Percentiles rank a stretch among this genome's conserved stretches.
Evolutionary conservation across 2,113 vertebrate species (phyloP).

Genomic region (Tonatia bakeri): DNA sequence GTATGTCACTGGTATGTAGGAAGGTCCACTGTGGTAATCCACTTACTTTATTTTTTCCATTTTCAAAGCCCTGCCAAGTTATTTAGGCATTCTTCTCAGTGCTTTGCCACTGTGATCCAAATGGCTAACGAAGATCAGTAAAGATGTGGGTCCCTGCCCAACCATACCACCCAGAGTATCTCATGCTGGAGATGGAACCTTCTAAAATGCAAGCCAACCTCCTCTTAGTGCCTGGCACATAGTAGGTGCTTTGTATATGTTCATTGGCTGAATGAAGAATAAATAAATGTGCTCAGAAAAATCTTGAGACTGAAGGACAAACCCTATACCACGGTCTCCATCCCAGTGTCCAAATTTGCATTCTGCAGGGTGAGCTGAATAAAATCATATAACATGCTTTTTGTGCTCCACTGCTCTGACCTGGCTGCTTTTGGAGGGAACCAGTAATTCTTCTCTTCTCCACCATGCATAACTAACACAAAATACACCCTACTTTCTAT

Average conservation of each 20-base stretch:
- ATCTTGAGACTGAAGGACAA: background rate
- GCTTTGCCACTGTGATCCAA: background rate
- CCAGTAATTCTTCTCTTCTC: background rate
- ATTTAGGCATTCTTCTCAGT: background rate
- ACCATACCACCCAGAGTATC: fast-evolving
- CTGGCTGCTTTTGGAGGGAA: background rate
- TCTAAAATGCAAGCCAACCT: background rate
- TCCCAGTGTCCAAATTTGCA: background rate
- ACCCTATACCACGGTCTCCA: background rate
- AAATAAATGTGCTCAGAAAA: background rate
- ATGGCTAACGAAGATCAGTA: background rate
- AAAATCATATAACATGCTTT: background rate
- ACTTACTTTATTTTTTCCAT: background rate
- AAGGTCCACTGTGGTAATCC: background rate
- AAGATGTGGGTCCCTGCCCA: background rate
- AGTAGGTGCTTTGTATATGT: background rate
- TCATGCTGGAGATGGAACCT: background rate
- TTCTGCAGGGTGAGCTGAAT: background rate
- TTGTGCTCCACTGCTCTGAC: background rate
- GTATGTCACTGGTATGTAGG: background rate
- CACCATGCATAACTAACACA: background rate
- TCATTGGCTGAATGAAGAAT: background rate
- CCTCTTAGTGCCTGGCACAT: background rate
- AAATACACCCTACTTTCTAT: background rate
- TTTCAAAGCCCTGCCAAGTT: background rate